Percentiles rank a stretch among this genome's conserved stretches.
phyloP scores from a whole-genome alignment of 2,797 vertebrate genomes.

The Crenichthys baileyi region DNA sequence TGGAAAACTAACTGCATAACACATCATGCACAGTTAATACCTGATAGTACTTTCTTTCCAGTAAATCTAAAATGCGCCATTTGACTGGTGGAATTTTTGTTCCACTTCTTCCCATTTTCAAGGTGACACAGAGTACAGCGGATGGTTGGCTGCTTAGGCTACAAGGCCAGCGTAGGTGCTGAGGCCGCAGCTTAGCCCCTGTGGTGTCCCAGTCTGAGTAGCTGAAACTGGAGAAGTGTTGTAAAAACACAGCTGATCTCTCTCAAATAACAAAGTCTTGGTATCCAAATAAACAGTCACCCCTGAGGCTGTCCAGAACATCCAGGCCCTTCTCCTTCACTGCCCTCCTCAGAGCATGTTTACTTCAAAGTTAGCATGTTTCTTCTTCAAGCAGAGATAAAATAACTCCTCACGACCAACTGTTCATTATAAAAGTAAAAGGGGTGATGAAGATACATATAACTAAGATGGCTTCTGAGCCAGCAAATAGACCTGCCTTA shows the following conservation, averaged over 20 bases:
- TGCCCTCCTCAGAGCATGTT: background rate
- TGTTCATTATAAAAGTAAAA: slow-evolving; percentile 45
- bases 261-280: slow-evolving; percentile 51
- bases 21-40: background rate
- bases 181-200: slow-evolving; percentile 29
- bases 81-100: background rate
- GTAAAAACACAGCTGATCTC: slow-evolving; percentile 51
- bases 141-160: background rate
- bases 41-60: background rate
- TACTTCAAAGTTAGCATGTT: slow-evolving; percentile 20
- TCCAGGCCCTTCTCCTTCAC: slow-evolving; percentile 9
- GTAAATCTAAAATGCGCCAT: background rate
- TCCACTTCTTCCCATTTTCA: background rate
- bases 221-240: slow-evolving; percentile 51
- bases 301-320: slow-evolving; percentile 15
- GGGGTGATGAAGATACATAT: background rate
- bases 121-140: background rate
- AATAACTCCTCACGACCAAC: slow-evolving; percentile 23
- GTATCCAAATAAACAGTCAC: slow-evolving; percentile 59
- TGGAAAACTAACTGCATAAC: no score
- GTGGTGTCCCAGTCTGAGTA: slow-evolving; percentile 43
- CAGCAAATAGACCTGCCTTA: no score
- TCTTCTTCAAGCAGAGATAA: slow-evolving; percentile 18
- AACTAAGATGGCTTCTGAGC: background rate
- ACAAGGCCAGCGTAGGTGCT: background rate